These are phyloP conservation scores for Gymnarchus niloticus DNA, from an alignment of 2,113 vertebrate species.

Conservation along the genomic window DNA sequence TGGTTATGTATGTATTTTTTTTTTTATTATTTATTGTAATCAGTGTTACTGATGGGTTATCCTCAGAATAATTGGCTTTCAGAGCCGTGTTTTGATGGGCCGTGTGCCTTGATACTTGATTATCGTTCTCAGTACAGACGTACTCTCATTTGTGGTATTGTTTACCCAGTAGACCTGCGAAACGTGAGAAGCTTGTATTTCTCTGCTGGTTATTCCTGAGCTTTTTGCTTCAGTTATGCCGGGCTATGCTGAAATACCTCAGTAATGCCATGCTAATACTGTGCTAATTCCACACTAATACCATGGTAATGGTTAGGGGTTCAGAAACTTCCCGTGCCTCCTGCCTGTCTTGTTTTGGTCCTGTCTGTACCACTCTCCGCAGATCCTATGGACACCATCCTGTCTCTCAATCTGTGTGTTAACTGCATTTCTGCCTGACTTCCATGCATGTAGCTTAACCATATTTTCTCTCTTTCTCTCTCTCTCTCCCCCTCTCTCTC, in stretches of 20 bases:
- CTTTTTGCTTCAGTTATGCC: not conserved
- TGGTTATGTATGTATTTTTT: not conserved
- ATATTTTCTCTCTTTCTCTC: slow-evolving; percentile 54
- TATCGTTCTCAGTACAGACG: not conserved
- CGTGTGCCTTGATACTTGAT: not conserved
- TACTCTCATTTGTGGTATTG: not conserved
- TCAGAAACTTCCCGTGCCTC: too few species aligned
- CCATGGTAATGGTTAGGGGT: not conserved
- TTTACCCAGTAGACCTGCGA: not conserved
- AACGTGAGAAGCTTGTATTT: not conserved
- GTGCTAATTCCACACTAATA: not conserved
- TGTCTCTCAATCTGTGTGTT: not conserved
- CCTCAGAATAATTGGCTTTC: not conserved
- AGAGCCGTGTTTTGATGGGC: not conserved
- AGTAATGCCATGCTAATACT: not conserved
- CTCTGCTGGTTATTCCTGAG: not conserved
- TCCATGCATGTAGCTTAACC: slow-evolving; percentile 75
- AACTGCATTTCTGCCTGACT: slow-evolving; percentile 28
- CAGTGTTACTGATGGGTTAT: not conserved
- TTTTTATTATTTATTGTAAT: not conserved
- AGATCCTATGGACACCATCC: not conserved
- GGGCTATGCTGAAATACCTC: not conserved
- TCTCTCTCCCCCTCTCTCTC: not conserved
- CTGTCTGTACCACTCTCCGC: not conserved
- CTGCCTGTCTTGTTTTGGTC: not conserved